These are phyloP conservation scores for Bungarus multicinctus DNA, from an alignment of 2,113 vertebrate genomes.

Conservation along the genomic window DNA sequence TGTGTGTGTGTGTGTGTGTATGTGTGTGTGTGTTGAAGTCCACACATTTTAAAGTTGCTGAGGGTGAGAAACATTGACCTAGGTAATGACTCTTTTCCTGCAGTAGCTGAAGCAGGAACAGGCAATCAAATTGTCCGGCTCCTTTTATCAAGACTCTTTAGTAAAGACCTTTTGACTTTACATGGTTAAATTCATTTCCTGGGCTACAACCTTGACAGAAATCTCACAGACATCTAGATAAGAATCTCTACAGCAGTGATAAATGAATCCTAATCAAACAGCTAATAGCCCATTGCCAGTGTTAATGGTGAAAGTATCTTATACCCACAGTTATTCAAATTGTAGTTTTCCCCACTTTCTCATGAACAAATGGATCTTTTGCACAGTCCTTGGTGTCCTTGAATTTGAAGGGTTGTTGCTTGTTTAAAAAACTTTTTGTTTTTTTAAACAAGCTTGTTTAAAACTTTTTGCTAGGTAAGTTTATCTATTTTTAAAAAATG, in stretches of 20 bases:
- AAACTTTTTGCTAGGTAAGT: too few relatives aligned
- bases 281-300: background rate
- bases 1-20: accelerated
- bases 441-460: too few relatives aligned
- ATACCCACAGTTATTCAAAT: background rate
- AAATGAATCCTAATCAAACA: background rate
- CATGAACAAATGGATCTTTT: background rate
- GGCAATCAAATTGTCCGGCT: background rate
- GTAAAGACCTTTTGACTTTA: background rate
- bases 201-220: background rate
- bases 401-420: background rate
- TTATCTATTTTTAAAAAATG: background rate
- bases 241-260: background rate
- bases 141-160: background rate
- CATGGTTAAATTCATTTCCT: background rate
- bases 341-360: background rate
- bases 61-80: background rate
- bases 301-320: background rate
- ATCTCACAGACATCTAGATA: background rate
- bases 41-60: background rate
- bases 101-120: background rate
- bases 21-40: background rate
- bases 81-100: background rate
- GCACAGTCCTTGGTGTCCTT: background rate
- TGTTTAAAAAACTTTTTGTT: too few relatives aligned